Evolutionary conservation across 2,113 vertebrate genomes (phyloP).

Genomic region (Epinephelus cyanopodus): DNA sequence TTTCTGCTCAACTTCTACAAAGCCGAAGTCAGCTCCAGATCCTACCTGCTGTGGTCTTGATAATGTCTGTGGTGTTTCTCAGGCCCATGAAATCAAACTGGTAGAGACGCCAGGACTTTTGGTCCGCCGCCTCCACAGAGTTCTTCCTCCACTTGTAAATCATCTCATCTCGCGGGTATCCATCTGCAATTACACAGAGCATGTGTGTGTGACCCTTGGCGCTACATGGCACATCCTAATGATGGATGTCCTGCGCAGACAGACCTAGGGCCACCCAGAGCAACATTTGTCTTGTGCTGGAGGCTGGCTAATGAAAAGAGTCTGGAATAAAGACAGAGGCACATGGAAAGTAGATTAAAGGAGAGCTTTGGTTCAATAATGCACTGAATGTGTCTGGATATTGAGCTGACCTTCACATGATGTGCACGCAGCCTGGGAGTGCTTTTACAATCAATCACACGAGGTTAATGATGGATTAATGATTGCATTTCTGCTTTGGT

Average conservation of each 20-base stretch:
- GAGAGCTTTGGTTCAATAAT: slow-evolving; percentile 69
- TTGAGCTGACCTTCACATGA: slow-evolving; percentile 65
- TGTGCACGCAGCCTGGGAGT: slow-evolving; percentile 27
- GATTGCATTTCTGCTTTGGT: slow-evolving; percentile 16
- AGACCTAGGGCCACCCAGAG: slow-evolving; percentile 58
- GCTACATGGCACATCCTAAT: slow-evolving; percentile 53
- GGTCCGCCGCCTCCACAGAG: slow-evolving; percentile 94
- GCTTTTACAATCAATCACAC: slow-evolving; percentile 46
- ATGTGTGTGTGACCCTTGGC: slow-evolving; percentile 54
- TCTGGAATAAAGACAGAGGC: slow-evolving; percentile 67
- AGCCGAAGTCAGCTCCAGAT: background rate
- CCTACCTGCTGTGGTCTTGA: slow-evolving; percentile 93
- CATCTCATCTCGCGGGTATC: slow-evolving; percentile 97
- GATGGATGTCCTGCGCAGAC: slow-evolving; percentile 65
- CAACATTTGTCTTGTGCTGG: slow-evolving; percentile 64
- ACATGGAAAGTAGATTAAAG: slow-evolving; percentile 69
- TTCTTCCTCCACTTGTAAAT: slow-evolving; percentile 97
- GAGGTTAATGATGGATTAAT: slow-evolving; percentile 62
- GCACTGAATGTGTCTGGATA: slow-evolving; percentile 67
- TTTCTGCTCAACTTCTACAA: background rate
- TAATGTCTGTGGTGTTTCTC: slow-evolving; percentile 91
- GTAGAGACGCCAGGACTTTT: slow-evolving; percentile 97
- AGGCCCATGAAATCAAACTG: slow-evolving; percentile 98
- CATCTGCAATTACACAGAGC: slow-evolving; percentile 89
- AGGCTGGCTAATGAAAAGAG: slow-evolving; percentile 77